Evolutionary conservation across 2,888 invertebrate genomes (phyloP).

Genomic region (Stenchaetothrips biformis): DNA sequence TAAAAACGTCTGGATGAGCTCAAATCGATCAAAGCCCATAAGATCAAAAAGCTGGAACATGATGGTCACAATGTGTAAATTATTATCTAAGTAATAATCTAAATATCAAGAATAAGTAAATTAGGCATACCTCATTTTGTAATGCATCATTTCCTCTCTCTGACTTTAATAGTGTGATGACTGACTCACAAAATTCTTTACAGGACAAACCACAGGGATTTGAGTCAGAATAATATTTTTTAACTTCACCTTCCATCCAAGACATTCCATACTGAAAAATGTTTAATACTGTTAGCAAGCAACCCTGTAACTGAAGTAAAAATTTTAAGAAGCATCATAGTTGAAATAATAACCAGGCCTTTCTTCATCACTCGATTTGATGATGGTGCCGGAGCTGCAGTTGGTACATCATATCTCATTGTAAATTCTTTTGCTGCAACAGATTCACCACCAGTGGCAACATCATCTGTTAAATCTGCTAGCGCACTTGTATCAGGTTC

Average conservation of each 20-base stretch:
- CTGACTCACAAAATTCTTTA: slow-evolving; percentile 56
- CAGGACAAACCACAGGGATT: slow-evolving; percentile 49
- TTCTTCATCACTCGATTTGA: slow-evolving; percentile 1
- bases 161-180: slow-evolving; percentile 58
- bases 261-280: slow-evolving; percentile 53
- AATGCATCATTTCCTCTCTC: slow-evolving; percentile 61
- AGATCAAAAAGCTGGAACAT: slow-evolving; percentile 67
- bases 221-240: slow-evolving; percentile 48
- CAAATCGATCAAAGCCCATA: slow-evolving; percentile 79
- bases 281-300: neutral
- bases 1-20: slow-evolving; percentile 64
- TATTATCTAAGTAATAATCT: neutral
- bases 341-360: slow-evolving; percentile 18
- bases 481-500: slow-evolving; percentile 47
- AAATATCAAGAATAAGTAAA: neutral
- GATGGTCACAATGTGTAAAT: slow-evolving; percentile 7
- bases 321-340: neutral
- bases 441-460: neutral
- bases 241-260: slow-evolving; percentile 54
- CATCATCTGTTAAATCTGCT: slow-evolving; percentile 43
- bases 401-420: slow-evolving; percentile 49
- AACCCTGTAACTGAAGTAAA: neutral
- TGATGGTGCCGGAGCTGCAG: slow-evolving; percentile 29
- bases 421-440: slow-evolving; percentile 50
- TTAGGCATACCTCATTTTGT: slow-evolving; percentile 58